Evolutionary conservation across 1,140 invertebrate genomes (phyloP), one percentile per base, ranked within the genome.

Genomic region (Eumaeus atala): DNA sequence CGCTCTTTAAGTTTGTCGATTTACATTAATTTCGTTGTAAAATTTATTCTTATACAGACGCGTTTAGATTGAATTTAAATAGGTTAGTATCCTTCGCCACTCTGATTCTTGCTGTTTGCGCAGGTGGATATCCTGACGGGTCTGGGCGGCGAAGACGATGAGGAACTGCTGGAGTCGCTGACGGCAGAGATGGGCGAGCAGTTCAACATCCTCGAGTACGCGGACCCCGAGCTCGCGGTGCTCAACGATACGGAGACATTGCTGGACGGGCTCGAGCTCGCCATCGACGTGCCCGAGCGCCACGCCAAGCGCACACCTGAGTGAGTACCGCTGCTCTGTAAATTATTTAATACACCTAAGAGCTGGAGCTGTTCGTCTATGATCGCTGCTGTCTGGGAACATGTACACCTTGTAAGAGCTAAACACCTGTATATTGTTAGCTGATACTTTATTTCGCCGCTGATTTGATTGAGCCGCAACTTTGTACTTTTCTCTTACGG

Each of bases 161-260:
- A 97, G 73, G 90, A 96, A 58, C 87, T 97, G 11, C 90, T 94
- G 87, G 91, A 89, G 63, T 91, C 89, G 42, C 72, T 90, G 62
- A 87, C 89, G 89, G 95, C 93, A 34, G 94, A 95, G 89, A 95
- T 97, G 89, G 95, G 95, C 11, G 93, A 96, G 72, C 96, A 97
- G 84, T 98, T 98, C 84, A 98, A 98, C 79, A 97, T 98, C 69
- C 79, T 98, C 37, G 95, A 97, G 83, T 98, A 97, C 88, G 96
- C 96, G 0, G 96, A 98, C 90, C 95, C 96, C 0, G 96, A 98
- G 84, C 87, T 97, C n/a, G 95, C 95, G 58, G 92, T 93, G 49
- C 90, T 94, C 61, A 90, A 92, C 47, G 92, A 91, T 64, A 14
- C 40, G 14, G 93, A 92, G 17, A 95, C 93, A 69, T 92, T 95